A percentile compares a stretch with the other conserved stretches of the same genome.
phyloP scores from a whole-genome alignment of 2,797 vertebrate genomes.

The Percopsis omiscomaycus region DNA sequence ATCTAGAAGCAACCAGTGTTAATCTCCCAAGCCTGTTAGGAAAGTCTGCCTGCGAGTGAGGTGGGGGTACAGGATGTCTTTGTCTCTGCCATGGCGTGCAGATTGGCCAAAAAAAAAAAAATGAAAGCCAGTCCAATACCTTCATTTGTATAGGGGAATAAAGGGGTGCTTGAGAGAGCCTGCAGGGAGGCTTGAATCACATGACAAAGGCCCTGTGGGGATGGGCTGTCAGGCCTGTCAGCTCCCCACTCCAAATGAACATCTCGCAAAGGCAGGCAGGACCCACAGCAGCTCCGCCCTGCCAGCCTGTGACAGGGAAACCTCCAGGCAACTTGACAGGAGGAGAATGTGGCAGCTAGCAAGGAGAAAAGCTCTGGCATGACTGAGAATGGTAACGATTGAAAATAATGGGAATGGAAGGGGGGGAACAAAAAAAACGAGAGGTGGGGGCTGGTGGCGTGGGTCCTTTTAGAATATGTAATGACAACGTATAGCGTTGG shows the following conservation, averaged over 20 bases:
- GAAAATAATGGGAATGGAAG: slow-evolving; percentile 81
- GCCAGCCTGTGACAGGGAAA: slow-evolving; percentile 91
- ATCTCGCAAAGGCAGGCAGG: slow-evolving; percentile 88
- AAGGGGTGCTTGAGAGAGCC: slow-evolving; percentile 81
- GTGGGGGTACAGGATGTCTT: slow-evolving; percentile 74
- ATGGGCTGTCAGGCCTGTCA: slow-evolving; percentile 97
- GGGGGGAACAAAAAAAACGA: slow-evolving; percentile 59
- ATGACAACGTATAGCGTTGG: slow-evolving; percentile 83
- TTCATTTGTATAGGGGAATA: slow-evolving; percentile 82
- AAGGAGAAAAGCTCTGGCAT: slow-evolving; percentile 84
- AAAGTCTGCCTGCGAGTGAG: slow-evolving; percentile 70
- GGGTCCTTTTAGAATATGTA: slow-evolving; percentile 81
- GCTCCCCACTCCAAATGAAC: slow-evolving; percentile 94
- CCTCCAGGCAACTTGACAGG: slow-evolving; percentile 97
- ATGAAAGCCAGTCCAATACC: slow-evolving; percentile 76
- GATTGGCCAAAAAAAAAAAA: slow-evolving; percentile 67
- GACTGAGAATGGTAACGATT: slow-evolving; percentile 88
- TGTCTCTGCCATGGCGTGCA: slow-evolving; percentile 79
- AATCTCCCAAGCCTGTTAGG: slow-evolving; percentile 82
- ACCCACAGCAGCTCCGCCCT: slow-evolving; percentile 84
- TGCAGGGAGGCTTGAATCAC: slow-evolving; percentile 81
- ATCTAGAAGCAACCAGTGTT: slow-evolving; percentile 81
- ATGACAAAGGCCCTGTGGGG: slow-evolving; percentile 88
- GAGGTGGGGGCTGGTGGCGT: slow-evolving; percentile 67
- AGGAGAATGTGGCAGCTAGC: slow-evolving; percentile 91